Percentiles rank a stretch among this genome's conserved stretches.
Evolutionary conservation across 2,797 vertebrate genomes (phyloP).

Genomic region (Ptychadena robeensis): DNA sequence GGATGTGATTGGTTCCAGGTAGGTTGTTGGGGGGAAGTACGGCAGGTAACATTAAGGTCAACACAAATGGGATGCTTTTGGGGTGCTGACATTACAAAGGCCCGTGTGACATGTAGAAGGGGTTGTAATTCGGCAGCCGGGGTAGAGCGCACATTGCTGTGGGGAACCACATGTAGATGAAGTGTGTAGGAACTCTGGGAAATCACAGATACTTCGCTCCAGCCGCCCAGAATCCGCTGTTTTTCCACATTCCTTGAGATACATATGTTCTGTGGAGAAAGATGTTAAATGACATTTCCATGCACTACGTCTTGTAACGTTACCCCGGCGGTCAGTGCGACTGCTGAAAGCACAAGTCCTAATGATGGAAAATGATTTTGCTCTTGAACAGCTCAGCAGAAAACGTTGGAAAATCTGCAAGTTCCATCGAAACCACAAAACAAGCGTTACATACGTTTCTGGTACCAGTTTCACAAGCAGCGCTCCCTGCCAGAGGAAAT

Average conservation of each 20-base stretch:
- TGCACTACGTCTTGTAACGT: constrained; percentile 43
- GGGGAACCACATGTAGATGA: constrained; percentile 6
- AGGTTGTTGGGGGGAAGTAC: neutral
- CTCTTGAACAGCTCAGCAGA: constrained; percentile 48
- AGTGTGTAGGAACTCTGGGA: constrained; percentile 8
- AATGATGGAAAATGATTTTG: constrained; percentile 42
- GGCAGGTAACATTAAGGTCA: too few relatives aligned
- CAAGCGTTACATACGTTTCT: constrained; percentile 30
- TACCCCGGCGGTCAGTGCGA: constrained; percentile 32
- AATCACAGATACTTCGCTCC: neutral
- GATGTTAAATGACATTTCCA: constrained; percentile 39
- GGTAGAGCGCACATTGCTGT: constrained; percentile 15
- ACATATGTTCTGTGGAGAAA: constrained; percentile 28
- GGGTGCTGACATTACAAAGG: neutral
- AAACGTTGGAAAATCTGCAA: constrained; percentile 39
- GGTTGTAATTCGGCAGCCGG: neutral
- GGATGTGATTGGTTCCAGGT: neutral
- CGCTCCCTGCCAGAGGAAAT: constrained; percentile 14
- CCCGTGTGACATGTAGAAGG: neutral
- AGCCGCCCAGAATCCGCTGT: neutral
- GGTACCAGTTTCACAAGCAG: constrained; percentile 4
- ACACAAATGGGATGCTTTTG: neutral
- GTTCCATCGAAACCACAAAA: constrained; percentile 38
- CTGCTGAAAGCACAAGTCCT: constrained; percentile 37
- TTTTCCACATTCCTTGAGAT: constrained; percentile 24